Percentiles rank a stretch among this genome's conserved stretches.
phyloP scores from a whole-genome alignment of 2,888 invertebrate genomes.

The Tetrapedia diversipes region DNA sequence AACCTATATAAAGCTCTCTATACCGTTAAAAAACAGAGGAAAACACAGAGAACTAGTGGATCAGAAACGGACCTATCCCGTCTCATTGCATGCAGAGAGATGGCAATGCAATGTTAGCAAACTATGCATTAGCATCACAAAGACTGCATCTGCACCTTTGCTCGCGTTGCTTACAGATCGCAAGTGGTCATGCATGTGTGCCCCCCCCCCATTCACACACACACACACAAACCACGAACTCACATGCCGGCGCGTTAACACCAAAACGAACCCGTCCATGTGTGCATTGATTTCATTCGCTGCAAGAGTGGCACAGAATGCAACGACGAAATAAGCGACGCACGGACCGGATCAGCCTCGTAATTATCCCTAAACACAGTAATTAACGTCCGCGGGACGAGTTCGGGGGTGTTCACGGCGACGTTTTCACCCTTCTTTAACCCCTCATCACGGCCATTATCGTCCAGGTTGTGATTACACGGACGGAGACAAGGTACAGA shows the following conservation, averaged over 20 bases:
- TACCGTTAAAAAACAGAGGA: constrained; percentile 4
- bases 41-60: constrained; percentile 29
- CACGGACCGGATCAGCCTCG: constrained; percentile 42
- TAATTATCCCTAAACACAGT: constrained; percentile 76
- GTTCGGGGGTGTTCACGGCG: constrained; percentile 70
- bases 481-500: constrained; percentile 20
- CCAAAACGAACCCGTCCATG: constrained; percentile 45
- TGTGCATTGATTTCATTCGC: constrained; percentile 30
- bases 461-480: constrained; percentile 68
- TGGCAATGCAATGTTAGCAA: constrained; percentile 61
- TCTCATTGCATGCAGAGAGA: constrained; percentile 35
- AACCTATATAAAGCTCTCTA: neutral
- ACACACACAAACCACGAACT: too few relatives aligned
- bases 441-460: constrained; percentile 71
- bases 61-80: constrained; percentile 28
- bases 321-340: constrained; percentile 54
- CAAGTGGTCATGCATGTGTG: constrained; percentile 25
- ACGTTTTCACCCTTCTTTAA: constrained; percentile 69
- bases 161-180: constrained; percentile 49
- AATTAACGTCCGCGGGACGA: constrained; percentile 71
- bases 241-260: constrained; percentile 36
- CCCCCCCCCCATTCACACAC: too few relatives aligned
- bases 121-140: constrained; percentile 74
- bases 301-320: constrained; percentile 49
- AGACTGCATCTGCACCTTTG: constrained; percentile 73